phyloP scores from a whole-genome alignment of 2,888 invertebrate species.

The Latheticus oryzae region DNA sequence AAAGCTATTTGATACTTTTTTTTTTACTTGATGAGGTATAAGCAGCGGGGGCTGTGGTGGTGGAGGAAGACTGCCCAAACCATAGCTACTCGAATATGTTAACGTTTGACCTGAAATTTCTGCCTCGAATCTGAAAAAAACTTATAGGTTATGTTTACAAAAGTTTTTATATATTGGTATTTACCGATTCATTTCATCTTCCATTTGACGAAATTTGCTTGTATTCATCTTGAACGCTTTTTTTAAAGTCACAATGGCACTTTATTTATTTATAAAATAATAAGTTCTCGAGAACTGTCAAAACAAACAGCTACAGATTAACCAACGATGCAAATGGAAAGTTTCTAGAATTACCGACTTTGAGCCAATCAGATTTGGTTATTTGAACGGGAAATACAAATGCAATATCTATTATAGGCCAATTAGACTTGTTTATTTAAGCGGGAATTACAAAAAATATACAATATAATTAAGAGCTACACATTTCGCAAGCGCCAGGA shows the following conservation, averaged over 20 bases:
- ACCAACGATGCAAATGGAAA: background rate
- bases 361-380: background rate
- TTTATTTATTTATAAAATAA: background rate
- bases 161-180: slow-evolving; percentile 36
- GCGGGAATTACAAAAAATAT: too few relatives aligned
- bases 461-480: slow-evolving; percentile 74
- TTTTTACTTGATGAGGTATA: slow-evolving; percentile 76
- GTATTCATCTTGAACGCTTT: slow-evolving; percentile 37
- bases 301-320: background rate
- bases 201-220: slow-evolving; percentile 81
- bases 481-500: slow-evolving; percentile 88
- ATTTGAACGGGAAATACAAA: too few relatives aligned
- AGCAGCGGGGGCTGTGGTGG: slow-evolving; percentile 76
- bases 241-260: background rate
- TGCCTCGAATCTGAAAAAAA: slow-evolving; percentile 79
- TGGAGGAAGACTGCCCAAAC: slow-evolving; percentile 72
- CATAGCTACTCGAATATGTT: slow-evolving; percentile 69
- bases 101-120: slow-evolving; percentile 81
- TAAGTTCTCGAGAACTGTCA: too few relatives aligned
- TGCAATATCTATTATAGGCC: too few relatives aligned
- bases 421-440: too few relatives aligned
- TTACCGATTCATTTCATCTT: slow-evolving; percentile 92
- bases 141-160: slow-evolving; percentile 26
- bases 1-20: slow-evolving; percentile 47
- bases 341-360: background rate